These are phyloP conservation scores for Ruditapes philippinarum DNA, from an alignment of 1,140 invertebrate species.

Conservation along the genomic window DNA sequence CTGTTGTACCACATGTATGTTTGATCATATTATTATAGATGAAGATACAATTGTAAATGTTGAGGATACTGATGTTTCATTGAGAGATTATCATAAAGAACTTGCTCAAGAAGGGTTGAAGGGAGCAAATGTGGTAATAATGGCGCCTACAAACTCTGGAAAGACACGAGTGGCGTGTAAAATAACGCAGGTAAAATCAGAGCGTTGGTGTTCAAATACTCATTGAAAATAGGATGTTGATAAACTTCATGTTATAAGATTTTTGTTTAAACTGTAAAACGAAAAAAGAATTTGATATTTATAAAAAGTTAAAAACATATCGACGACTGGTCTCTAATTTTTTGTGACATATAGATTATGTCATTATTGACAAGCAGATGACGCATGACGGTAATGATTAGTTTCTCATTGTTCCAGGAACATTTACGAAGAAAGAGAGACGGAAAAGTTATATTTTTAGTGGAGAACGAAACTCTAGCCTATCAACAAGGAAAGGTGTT, in stretches of 20 bases:
- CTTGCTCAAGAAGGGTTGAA: conserved; percentile 65
- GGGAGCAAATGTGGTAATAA: conserved; percentile 75
- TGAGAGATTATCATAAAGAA: conserved; percentile 74
- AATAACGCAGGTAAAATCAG: conserved; percentile 69
- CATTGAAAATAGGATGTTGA: no score
- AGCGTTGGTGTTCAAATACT: no score
- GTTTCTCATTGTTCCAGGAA: conserved; percentile 67
- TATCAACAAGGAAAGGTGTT: conserved; percentile 81
- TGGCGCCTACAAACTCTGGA: conserved; percentile 76
- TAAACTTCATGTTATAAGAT: no score
- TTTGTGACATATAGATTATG: no score
- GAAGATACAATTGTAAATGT: neutral
- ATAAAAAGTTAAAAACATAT: no score
- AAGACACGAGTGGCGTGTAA: conserved; percentile 75
- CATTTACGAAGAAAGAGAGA: conserved; percentile 67
- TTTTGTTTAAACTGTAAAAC: no score
- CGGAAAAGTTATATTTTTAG: conserved; percentile 82
- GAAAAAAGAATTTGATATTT: no score
- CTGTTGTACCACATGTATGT: no score
- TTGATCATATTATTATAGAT: neutral
- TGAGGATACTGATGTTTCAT: conserved; percentile 20
- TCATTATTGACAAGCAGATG: no score
- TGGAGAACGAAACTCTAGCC: conserved; percentile 81
- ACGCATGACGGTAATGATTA: no score
- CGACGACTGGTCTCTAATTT: no score